Percentiles rank a stretch among this genome's conserved stretches.
phyloP scores from a whole-genome alignment of 2,113 vertebrate genomes.

The Brachypteracias leptosomus region DNA sequence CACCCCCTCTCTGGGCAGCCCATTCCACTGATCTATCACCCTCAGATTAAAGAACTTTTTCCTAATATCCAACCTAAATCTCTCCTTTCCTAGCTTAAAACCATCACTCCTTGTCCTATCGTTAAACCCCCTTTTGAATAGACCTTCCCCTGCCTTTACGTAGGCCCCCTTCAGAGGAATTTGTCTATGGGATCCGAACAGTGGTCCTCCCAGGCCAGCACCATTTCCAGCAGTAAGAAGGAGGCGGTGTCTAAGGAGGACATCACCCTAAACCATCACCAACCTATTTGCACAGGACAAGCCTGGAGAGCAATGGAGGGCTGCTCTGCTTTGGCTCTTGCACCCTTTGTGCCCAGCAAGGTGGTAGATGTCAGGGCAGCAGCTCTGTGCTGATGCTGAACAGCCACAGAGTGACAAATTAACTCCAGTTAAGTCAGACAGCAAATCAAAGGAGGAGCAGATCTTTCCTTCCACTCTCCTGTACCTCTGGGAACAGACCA shows the following conservation, averaged over 20 bases:
- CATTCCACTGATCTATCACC: too few relatives aligned
- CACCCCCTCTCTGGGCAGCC: too few relatives aligned
- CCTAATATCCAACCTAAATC: too few relatives aligned
- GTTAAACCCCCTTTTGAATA: too few relatives aligned
- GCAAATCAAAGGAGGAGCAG: not conserved
- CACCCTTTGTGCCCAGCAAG: rapidly evolving
- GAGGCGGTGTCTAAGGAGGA: not conserved
- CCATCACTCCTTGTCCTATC: too few relatives aligned
- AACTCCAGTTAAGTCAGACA: not conserved
- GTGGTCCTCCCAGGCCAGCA: not conserved
- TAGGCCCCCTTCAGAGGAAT: not conserved
- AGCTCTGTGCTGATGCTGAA: not conserved
- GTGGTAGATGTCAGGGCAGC: not conserved
- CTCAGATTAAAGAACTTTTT: too few relatives aligned
- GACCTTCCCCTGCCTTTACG: too few relatives aligned
- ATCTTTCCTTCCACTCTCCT: not conserved
- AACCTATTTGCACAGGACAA: rapidly evolving
- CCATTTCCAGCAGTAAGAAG: not conserved
- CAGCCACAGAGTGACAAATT: not conserved
- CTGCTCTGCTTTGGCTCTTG: not conserved
- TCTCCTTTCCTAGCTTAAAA: too few relatives aligned
- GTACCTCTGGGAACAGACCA: not conserved
- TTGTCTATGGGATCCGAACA: not conserved
- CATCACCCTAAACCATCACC: not conserved
- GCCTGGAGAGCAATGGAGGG: rapidly evolving